phyloP scores from a whole-genome alignment of 2,113 vertebrate species.

The Macrotis lagotis region DNA sequence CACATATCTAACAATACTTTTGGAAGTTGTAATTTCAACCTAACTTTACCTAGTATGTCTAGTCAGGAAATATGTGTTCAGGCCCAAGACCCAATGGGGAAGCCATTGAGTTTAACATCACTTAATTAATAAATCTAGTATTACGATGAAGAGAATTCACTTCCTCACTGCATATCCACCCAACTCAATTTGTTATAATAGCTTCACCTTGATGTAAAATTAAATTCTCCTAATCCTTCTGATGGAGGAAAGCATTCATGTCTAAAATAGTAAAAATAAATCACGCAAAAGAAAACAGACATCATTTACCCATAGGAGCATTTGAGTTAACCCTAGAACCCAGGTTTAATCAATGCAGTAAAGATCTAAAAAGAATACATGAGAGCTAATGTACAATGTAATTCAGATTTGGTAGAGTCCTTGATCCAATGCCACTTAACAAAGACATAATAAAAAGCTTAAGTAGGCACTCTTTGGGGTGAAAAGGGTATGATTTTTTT shows the following conservation, averaged over 20 bases:
- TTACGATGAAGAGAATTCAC: not conserved
- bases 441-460: not conserved
- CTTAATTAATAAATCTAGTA: not conserved
- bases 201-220: not conserved
- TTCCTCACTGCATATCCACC: not conserved
- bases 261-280: too few species aligned
- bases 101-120: not conserved
- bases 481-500: not conserved
- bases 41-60: not conserved
- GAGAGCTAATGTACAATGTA: not conserved
- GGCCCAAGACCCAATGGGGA: not conserved
- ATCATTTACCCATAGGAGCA: too few species aligned
- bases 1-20: too few species aligned
- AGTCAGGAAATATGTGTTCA: not conserved
- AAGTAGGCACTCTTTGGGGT: not conserved
- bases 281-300: too few species aligned
- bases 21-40: not conserved
- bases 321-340: not conserved
- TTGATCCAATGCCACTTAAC: not conserved
- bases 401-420: not conserved
- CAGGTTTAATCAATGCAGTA: not conserved
- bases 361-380: not conserved
- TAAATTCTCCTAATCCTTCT: not conserved
- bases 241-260: not conserved
- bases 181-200: not conserved